Base-by-base conservation (phyloP, 2,888 invertebrate genomes). In the Mesoligia furuncula region DNA sequence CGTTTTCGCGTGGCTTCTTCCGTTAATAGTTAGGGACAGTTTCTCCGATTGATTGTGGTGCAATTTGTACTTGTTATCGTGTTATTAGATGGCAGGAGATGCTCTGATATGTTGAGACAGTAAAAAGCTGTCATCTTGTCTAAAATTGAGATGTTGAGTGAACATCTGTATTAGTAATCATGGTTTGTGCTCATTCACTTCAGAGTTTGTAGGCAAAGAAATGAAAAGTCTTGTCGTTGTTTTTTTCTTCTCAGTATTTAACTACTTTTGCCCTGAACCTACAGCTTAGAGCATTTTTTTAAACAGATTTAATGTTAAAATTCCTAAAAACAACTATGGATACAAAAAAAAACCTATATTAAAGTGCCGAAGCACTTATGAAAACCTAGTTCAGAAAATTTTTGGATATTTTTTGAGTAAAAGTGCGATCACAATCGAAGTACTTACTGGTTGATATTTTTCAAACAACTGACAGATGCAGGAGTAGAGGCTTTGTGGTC, bases 1-100 rank as follows among this genome's bases (percentile, higher is more conserved):
- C 81, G 88, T 91, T 87, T 91, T 89, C 94, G 96, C 94, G 92
- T 90, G 88, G 95, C 87, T 95, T 94, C 93, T 92, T 94, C 92
- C 93, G 92, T 84, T 96, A 95, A 96, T 95, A 90, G 91, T 86
- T 87, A 88, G 79, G 76, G 83, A 82, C 90, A 88, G 86, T 92
- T 92, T 93, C 92, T 92, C 92, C 89, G 86, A 91, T 91, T 91
- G 87, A 90, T 89, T 87, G 85, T 80, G 87, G 91, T 90, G 91
- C 91, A 95, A 95, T 95, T 95, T 94, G 89, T 83, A 64, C 89
- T 94, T 85, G 90, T 92, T 93, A 92, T 72, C 75, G 83, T 85
- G 81, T 85, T 92, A 93, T 93, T 92, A 91, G 87, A 85, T 93
- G 93, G 92, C 92, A 87, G 84, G 82, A 86, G 85, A 81, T 89